Base-by-base conservation (phyloP, 2,113 vertebrate species). In the Astur gentilis region DNA sequence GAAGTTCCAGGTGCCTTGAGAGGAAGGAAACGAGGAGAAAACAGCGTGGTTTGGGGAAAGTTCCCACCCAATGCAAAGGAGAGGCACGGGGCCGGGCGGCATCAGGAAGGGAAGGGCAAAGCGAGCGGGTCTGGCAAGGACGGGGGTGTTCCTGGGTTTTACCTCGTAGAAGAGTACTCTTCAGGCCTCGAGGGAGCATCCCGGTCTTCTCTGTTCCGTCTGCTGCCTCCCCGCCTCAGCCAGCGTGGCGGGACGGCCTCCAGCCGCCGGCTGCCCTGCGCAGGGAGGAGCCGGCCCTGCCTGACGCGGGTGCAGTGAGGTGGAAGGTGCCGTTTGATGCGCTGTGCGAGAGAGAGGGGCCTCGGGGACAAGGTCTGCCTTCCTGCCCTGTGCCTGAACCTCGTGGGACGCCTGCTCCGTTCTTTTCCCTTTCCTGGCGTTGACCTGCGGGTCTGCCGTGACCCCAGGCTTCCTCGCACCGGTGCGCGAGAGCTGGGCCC, bases 391-490 rank as follows among this genome's bases (percentile, higher is more conserved):
- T 1, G 50, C 54, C 88, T 67, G 60, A 92, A 19, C 84, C 75
- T 50, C 3, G 0, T 8, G 55, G 83, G 80, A 92, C 92, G 61
- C 83, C 60, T 55, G 38, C 60, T 90, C 45, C 88, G 36, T 96
- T 86, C 88, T 66, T 78, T n/a, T 66, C 64, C 75, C 67, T n/a
- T 94, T 96, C 76, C 95, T 93, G 95, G 75, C 86, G 49, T 38
- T 86, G 92, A 80, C 54, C 83, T 6, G 0, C 0, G 9, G 57
- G n/a, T 45, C 73, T 0, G 3, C 78, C 65, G n/a, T 83, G 75
- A 77, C 79, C 82, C 3, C 2, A 13, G 55, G 55, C 73, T 92
- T 88, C 76, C 90, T 61, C 32, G 52, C 8, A 8, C 34, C 75
- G 1, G 0, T 12, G 58, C 4, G 0, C 2, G 11, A 12, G 60